Evolutionary conservation across 2,113 vertebrate species (phyloP).

Genomic region (Podarcis cretensis): DNA sequence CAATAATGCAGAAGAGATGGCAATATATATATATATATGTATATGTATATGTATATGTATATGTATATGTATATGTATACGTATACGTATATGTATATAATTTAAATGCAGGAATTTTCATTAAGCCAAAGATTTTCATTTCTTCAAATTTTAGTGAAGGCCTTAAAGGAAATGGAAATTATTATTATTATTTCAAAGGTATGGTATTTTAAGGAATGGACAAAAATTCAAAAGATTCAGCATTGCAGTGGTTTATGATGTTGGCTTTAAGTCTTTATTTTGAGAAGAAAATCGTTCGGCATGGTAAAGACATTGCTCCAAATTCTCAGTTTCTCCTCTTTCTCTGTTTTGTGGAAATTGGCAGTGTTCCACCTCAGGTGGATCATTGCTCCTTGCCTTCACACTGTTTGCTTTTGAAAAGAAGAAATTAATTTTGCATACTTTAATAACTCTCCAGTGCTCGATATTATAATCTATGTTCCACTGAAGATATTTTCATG

Average conservation of each 20-base stretch:
- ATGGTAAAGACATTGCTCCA: background rate
- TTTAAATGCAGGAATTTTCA: background rate
- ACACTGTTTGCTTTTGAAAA: background rate
- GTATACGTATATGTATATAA: too few relatives aligned
- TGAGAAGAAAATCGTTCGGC: background rate
- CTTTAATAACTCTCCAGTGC: background rate
- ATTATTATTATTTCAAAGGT: background rate
- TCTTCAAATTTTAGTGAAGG: background rate
- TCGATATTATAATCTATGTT: background rate
- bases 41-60: too few relatives aligned
- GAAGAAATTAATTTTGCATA: background rate
- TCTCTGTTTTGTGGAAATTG: slow-evolving; percentile 4
- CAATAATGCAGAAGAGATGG: background rate
- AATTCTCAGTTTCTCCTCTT: background rate
- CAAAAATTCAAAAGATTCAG: background rate
- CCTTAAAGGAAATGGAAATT: background rate
- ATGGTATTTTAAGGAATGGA: background rate
- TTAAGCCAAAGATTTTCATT: background rate
- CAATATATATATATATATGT: background rate
- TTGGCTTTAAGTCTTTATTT: background rate
- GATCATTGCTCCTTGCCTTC: background rate
- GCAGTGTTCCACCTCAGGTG: background rate
- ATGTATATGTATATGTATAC: too few relatives aligned
- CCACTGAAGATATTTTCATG: background rate
- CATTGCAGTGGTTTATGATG: fast-evolving